These are phyloP conservation scores for Pseudomyrmex pallidus DNA, from an alignment of 1,140 invertebrate genomes.

Conservation along the genomic window DNA sequence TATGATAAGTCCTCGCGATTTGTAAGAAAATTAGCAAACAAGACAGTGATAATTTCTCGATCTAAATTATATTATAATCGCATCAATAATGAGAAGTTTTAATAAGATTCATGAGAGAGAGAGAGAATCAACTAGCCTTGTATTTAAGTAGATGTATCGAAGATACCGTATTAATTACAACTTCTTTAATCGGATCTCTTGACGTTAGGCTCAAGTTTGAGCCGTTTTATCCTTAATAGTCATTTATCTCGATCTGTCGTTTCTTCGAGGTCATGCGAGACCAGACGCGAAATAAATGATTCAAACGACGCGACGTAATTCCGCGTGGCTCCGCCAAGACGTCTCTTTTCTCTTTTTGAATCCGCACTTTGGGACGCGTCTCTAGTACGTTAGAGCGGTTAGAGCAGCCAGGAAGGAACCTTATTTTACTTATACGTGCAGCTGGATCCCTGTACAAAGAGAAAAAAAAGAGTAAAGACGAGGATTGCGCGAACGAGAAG, in stretches of 20 bases:
- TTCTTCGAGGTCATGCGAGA: conserved; percentile 37
- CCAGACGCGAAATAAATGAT: conserved; percentile 54
- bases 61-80: not conserved
- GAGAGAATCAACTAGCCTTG: not conserved
- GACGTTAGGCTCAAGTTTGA: conserved; percentile 11
- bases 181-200: not conserved
- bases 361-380: conserved; percentile 47
- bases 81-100: not conserved
- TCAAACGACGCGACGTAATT: conserved; percentile 50
- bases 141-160: not conserved
- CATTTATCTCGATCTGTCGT: conserved; percentile 45
- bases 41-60: not conserved
- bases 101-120: not conserved
- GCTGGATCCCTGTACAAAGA: not conserved
- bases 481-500: conserved; percentile 2
- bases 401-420: conserved; percentile 20
- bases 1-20: too few relatives aligned
- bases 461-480: not conserved
- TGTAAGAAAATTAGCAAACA: not conserved
- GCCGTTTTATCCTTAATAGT: conserved; percentile 32
- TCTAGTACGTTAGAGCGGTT: too few relatives aligned
- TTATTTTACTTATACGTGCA: conserved; percentile 63
- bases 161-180: conserved; percentile 23
- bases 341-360: conserved; percentile 21
- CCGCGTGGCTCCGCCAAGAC: conserved; percentile 36